These are phyloP conservation scores for Apodemus sylvaticus DNA, from an alignment of 2,113 vertebrate species.

Conservation along the genomic window DNA sequence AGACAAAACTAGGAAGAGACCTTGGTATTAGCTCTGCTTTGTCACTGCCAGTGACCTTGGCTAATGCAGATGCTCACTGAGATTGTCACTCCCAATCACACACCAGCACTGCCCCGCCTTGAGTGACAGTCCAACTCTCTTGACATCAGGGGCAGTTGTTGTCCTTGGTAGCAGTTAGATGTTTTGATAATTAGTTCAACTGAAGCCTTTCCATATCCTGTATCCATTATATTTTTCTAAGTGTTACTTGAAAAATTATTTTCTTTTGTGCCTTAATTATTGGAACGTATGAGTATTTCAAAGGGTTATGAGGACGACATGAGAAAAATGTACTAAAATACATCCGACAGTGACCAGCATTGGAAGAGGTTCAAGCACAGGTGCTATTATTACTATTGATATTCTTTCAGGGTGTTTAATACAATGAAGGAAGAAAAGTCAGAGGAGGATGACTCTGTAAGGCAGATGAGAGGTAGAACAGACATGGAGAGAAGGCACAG, in stretches of 20 bases:
- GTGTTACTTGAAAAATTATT: not conserved
- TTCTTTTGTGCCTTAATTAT: not conserved
- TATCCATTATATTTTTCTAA: not conserved
- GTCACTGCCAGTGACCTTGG: constrained; percentile 4
- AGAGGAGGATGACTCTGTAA: not conserved
- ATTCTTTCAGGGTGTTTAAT: constrained; percentile 15
- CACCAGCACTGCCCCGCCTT: not conserved
- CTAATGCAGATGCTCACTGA: not conserved
- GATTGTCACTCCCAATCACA: not conserved
- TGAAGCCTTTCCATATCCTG: not conserved
- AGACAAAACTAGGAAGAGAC: not conserved
- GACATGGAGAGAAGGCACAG: not conserved
- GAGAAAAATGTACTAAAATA: not conserved
- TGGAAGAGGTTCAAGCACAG: not conserved
- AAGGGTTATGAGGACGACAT: not conserved
- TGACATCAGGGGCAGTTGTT: not conserved
- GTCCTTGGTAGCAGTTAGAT: not conserved
- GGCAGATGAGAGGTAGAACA: not conserved
- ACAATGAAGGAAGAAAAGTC: not conserved
- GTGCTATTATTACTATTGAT: not conserved
- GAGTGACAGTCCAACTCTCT: not conserved
- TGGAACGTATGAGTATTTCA: not conserved
- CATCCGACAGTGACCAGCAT: not conserved
- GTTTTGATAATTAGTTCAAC: not conserved
- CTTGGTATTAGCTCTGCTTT: not conserved